Base-by-base conservation (phyloP, 2,888 invertebrate species). In the Stenchaetothrips biformis region DNA sequence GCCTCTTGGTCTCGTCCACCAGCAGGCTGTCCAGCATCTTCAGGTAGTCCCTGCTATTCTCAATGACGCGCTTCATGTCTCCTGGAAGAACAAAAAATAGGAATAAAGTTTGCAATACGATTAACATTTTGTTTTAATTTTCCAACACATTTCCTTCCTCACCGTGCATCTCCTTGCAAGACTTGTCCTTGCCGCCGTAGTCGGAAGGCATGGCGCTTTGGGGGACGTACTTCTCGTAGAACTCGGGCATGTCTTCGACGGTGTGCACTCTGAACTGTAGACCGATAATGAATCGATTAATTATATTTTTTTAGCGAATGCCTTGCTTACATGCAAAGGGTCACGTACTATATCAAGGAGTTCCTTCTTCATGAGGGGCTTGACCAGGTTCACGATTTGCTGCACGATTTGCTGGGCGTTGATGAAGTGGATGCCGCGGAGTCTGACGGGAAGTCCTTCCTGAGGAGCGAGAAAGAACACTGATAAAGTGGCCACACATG, bases 1-100 rank as follows among this genome's bases (percentile, higher is more conserved):
- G 79, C 21, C 81, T 80, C 59, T 77, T 80, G 18, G 81, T 77
- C 77, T 81, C 81, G 47, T 81, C 81, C 9, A 80, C 79, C 25
- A 80, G 78, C 59, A 81, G 79, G 7, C 53, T 77, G 48, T 81
- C 81, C 62, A 80, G 81, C 25, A 78, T 79, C 16, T 79, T 13
- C 77, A 81, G 79, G 80, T 80, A 81, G 47, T 80, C 79, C 37
- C 79, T 77, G 79, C 77, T 74, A 9, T 67, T 59, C 74, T 80
- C 80, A 48, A 80, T 59, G 59, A 9, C 4, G 2, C 53, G 53
- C 53, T 16, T 9, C 53, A 53, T 9, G 2, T 53, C 53, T 18
- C 18, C 59, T 59, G 53, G 13, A 53, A 53, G 13, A 37, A 1
- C 37, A 37, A 37, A 37, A 4, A 37, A 37, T 37, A 4, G 37